Base-by-base conservation (phyloP, 2,888 invertebrate genomes). In the Drosophila helvetica region DNA sequence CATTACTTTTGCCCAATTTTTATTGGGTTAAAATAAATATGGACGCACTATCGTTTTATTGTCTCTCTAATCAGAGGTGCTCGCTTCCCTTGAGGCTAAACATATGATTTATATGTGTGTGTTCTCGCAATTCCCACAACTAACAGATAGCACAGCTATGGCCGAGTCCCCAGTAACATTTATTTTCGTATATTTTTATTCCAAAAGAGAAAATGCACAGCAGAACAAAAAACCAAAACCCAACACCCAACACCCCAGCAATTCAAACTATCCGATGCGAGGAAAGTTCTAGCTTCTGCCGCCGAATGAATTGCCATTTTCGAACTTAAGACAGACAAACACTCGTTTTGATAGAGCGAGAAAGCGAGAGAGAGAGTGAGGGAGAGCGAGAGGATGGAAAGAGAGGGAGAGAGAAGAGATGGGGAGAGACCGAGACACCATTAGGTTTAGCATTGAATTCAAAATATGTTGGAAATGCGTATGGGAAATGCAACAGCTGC, bases 401-500 rank as follows among this genome's bases (percentile, higher is more conserved):
- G 10, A 19, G n/a, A 17, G 6, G 43, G 42, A 50, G 27, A 18
- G 18, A 42, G 46, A 18, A 10, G 19, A 27, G 46, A 25, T 45
- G 17, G 38, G 4, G 7, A 7, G 38, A n/a, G 15, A 15, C 5
- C n/a, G 61, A 53, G 42, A 55, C 52, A 57, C n/a, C 71, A 72
- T 82, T 85, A 71, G 72, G 79, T 74, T 75, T 61, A 72, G 67
- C 69, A 82, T 75, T 68, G 74, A 74, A 75, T 76, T 79, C 67
- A 72, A 77, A 82, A 77, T 79, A 77, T 74, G 78, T 75, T 74
- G 67, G 68, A 74, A 82, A 76, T 76, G 78, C 80, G 76, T 82
- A 74, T 85, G 86, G 80, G 86, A 86, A 86, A 70, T 82, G 83
- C 83, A 83, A 78, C 83, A 83, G 86, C 78, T 83, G 83, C 80